Conservation (phyloP, 2,888 invertebrate species). For the Pherbina coryleti region DNA sequence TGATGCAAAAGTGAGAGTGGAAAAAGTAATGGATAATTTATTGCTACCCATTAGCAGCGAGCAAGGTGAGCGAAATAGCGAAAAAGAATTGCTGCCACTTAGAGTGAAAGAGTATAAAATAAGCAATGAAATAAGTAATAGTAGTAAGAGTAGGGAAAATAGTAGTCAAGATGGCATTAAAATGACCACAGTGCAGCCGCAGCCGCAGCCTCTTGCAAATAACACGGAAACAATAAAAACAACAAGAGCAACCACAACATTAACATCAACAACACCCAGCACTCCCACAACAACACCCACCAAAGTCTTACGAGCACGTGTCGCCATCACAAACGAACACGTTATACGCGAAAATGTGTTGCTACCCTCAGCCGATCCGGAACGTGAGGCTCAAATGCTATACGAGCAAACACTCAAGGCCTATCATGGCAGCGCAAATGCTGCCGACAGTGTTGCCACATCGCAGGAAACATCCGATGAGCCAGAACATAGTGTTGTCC, state of each 20-base stretch:
- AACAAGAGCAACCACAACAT: not conserved
- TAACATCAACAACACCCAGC: constrained; percentile 32
- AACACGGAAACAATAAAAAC: not conserved
- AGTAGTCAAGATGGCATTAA: constrained; percentile 41
- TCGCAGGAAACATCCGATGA: not conserved
- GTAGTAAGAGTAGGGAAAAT: constrained; percentile 40
- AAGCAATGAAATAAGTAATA: not conserved
- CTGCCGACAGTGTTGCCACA: not conserved
- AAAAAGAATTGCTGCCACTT: constrained; percentile 22
- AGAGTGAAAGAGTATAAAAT: not conserved
- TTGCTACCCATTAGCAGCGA: not conserved
- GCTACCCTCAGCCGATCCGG: constrained; percentile 66
- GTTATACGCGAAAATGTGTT: constrained; percentile 67
- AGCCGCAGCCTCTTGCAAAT: not conserved
- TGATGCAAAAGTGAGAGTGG: constrained; percentile 18
- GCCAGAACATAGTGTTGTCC: not conserved
- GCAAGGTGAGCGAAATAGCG: constrained; percentile 46
- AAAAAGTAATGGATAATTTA: not conserved
- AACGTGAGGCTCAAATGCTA: constrained; percentile 67
- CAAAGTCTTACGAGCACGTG: constrained; percentile 15
- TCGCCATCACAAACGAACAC: constrained; percentile 33
- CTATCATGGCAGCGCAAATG: constrained; percentile 53
- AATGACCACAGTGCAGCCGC: not conserved
- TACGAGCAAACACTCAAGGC: constrained; percentile 68
- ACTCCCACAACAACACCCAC: constrained; percentile 34